Conservation (phyloP, 2,797 vertebrate species). For the Kryptolebias ocellatus region DNA sequence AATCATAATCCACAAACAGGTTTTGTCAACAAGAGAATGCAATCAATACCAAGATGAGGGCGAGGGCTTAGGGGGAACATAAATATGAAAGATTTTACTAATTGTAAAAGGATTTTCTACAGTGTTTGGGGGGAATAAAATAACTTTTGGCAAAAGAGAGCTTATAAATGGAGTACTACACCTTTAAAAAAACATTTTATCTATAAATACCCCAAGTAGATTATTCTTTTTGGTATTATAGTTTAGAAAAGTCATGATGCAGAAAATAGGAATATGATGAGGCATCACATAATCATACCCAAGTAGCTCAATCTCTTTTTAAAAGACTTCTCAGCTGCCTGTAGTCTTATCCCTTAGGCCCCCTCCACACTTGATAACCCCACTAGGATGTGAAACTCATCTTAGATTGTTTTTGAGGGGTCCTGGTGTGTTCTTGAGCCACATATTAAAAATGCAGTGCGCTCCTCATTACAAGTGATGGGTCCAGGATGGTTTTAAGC, state of each 20-base stretch:
- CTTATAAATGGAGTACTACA: slow-evolving; percentile 55
- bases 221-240: no score
- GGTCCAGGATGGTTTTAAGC: no score
- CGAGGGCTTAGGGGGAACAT: not conserved
- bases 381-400: no score
- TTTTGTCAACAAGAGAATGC: slow-evolving; percentile 12
- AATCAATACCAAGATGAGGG: not conserved
- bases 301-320: no score
- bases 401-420: no score
- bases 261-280: not conserved
- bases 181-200: no score
- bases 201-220: no score
- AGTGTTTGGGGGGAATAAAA: slow-evolving; percentile 1
- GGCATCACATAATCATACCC: not conserved
- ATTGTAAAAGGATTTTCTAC: slow-evolving; percentile 8
- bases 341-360: not conserved
- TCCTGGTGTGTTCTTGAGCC: no score
- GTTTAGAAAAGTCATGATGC: not conserved
- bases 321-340: not conserved
- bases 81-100: slow-evolving; percentile 2
- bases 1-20: slow-evolving; percentile 1
- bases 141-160: slow-evolving; percentile 43
- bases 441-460: no score
- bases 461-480: no score
- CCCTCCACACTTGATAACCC: no score